These are phyloP conservation scores for Otolemur crassicaudatus DNA, from an alignment of 2,797 vertebrate genomes.

Conservation along the genomic window DNA sequence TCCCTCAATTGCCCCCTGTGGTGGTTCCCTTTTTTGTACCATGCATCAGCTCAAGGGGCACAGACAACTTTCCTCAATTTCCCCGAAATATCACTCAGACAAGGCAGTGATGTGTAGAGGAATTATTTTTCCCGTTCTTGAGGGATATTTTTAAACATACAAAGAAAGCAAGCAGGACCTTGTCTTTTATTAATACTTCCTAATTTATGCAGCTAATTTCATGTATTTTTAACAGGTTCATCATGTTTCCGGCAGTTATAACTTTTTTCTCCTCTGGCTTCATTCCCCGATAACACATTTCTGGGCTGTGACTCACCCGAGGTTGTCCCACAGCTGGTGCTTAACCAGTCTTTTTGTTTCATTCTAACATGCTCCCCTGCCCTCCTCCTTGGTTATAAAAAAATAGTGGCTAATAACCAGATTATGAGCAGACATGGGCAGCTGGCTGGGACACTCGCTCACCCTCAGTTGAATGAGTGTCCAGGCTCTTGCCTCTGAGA, in stretches of 20 bases:
- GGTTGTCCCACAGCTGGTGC: slow-evolving; percentile 56
- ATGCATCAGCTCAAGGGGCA: neutral
- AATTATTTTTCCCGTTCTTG: neutral
- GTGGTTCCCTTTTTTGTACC: neutral
- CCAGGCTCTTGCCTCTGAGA: neutral
- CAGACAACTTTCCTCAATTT: neutral
- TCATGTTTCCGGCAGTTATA: slow-evolving; percentile 49
- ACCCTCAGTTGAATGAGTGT: neutral
- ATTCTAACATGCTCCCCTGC: neutral
- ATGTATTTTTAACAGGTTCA: slow-evolving; percentile 63
- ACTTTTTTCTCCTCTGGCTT: slow-evolving; percentile 39
- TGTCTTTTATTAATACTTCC: neutral
- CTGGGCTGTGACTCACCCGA: slow-evolving; percentile 61
- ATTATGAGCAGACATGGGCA: neutral
- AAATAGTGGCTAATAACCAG: neutral
- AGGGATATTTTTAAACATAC: neutral
- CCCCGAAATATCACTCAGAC: neutral
- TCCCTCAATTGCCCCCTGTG: neutral
- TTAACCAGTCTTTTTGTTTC: slow-evolving; percentile 39
- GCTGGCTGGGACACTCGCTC: neutral
- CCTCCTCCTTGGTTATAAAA: neutral
- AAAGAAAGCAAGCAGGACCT: slow-evolving; percentile 1
- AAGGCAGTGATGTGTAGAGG: neutral
- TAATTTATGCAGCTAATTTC: slow-evolving; percentile 16
- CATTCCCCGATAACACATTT: slow-evolving; percentile 58